Evolutionary conservation across 2,113 vertebrate genomes (phyloP).

Genomic region (Scartelaos histophorus): DNA sequence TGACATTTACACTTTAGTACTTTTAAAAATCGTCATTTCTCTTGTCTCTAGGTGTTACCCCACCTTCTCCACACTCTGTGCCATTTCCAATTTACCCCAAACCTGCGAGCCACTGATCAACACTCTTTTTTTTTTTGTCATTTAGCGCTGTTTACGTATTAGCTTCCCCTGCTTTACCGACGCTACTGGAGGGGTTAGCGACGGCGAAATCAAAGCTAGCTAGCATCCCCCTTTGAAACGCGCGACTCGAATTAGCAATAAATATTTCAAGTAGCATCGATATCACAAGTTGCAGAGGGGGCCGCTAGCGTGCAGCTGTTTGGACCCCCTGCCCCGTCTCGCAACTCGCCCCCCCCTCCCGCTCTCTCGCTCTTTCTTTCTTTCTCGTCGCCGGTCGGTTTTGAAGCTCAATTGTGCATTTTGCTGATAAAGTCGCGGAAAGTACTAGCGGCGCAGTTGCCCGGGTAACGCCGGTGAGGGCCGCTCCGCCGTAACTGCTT

Average conservation of each 20-base stretch:
- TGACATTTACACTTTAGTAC: slow-evolving; percentile 32
- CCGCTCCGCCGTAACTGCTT: slow-evolving; percentile 99
- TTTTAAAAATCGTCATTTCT: slow-evolving; percentile 26
- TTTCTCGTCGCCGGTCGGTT: slow-evolving; percentile 85
- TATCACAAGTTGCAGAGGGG: slow-evolving; percentile 84
- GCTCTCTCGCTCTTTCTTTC: slow-evolving; percentile 19
- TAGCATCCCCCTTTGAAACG: slow-evolving; percentile 67
- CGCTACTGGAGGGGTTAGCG: slow-evolving; percentile 48
- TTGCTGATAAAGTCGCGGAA: slow-evolving; percentile 99
- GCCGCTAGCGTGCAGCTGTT: slow-evolving; percentile 60
- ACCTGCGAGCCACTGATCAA: slow-evolving; percentile 37
- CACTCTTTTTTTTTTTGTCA: slow-evolving; percentile 50
- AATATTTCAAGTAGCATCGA: slow-evolving; percentile 87
- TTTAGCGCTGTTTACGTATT: slow-evolving; percentile 62
- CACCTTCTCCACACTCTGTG: slow-evolving; percentile 28
- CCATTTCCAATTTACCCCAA: slow-evolving; percentile 51
- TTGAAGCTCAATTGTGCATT: slow-evolving; percentile 99
- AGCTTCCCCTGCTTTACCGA: slow-evolving; percentile 39
- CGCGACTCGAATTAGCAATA: slow-evolving; percentile 75
- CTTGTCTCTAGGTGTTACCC: slow-evolving; percentile 53
- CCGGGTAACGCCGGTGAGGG: slow-evolving; percentile 96
- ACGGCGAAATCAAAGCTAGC: slow-evolving; percentile 64
- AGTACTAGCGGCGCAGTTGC: slow-evolving; percentile 99
- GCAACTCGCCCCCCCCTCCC: slow-evolving; percentile 17
- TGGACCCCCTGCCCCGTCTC: background rate